phyloP scores from a whole-genome alignment of 1,140 invertebrate species.

The Melipona quadrifasciata region DNA sequence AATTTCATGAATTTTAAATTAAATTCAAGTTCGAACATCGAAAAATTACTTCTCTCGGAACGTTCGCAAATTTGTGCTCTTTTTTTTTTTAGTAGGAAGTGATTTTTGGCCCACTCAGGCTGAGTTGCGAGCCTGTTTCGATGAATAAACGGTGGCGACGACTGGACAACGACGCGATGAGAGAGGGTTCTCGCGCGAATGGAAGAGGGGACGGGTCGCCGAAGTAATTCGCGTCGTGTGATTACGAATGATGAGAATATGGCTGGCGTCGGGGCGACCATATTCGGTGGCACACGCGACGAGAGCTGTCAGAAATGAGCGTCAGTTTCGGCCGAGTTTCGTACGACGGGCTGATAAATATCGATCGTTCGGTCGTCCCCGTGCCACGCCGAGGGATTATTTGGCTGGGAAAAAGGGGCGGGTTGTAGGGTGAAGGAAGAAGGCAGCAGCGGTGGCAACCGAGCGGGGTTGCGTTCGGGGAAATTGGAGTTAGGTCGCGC shows the following conservation, averaged over 20 bases:
- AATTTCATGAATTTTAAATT: too few species aligned
- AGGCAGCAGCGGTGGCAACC: neutral
- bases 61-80: too few species aligned
- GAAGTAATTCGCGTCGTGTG: conserved; percentile 44
- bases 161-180: conserved; percentile 15
- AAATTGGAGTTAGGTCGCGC: conserved; percentile 63
- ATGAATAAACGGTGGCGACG: too few species aligned
- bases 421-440: neutral
- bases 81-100: too few species aligned
- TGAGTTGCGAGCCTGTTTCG: too few species aligned
- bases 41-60: too few species aligned
- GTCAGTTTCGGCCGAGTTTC: conserved; percentile 23
- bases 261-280: conserved; percentile 44
- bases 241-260: conserved; percentile 60
- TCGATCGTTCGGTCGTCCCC: conserved; percentile 42
- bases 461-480: conserved; percentile 49
- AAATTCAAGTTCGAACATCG: too few species aligned
- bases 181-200: conserved; percentile 51
- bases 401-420: conserved; percentile 20
- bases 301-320: conserved; percentile 31
- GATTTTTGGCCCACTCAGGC: too few species aligned
- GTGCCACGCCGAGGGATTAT: conserved; percentile 34
- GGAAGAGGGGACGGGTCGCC: neutral
- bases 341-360: conserved; percentile 60
- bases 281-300: conserved; percentile 31